phyloP scores from a whole-genome alignment of 2,797 vertebrate species.

The Dromococcyx pavoninus region DNA sequence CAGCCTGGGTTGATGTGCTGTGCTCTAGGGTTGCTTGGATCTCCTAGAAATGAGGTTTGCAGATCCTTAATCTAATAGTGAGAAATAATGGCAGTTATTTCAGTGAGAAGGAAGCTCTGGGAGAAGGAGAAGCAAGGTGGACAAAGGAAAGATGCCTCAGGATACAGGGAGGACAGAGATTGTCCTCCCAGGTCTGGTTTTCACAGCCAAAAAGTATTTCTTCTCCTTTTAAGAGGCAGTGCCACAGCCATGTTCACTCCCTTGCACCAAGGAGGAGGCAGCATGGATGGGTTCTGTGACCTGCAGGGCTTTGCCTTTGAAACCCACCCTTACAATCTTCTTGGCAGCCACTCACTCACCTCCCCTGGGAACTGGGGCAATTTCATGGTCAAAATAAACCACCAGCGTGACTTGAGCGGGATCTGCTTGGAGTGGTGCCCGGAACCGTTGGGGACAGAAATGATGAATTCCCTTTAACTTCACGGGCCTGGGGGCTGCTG shows the following conservation, averaged over 20 bases:
- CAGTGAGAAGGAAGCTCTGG: not conserved
- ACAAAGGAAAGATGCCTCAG: not conserved
- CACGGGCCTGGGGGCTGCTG: slow-evolving; percentile 1
- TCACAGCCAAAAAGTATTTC: not conserved
- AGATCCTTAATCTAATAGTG: not conserved
- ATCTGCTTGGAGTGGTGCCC: not conserved
- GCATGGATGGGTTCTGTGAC: not conserved
- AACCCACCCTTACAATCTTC: not conserved
- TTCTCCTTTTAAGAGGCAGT: not conserved
- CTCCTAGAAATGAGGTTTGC: slow-evolving; percentile 13
- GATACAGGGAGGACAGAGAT: not conserved
- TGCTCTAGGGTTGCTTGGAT: not conserved
- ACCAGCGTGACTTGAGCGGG: not conserved
- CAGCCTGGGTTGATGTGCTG: slow-evolving; percentile 31
- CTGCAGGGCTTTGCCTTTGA: not conserved
- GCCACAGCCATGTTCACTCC: accelerated
- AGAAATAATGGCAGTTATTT: slow-evolving; percentile 8
- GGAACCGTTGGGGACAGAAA: not conserved
- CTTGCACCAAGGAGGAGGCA: not conserved
- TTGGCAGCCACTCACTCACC: not conserved
- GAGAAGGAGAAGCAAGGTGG: not conserved
- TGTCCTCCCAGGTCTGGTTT: not conserved
- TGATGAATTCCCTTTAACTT: slow-evolving; percentile 17
- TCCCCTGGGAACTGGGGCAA: not conserved
- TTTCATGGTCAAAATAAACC: slow-evolving; percentile 61